phyloP scores from a whole-genome alignment of 2,797 vertebrate genomes.

The Taenioides sp. region DNA sequence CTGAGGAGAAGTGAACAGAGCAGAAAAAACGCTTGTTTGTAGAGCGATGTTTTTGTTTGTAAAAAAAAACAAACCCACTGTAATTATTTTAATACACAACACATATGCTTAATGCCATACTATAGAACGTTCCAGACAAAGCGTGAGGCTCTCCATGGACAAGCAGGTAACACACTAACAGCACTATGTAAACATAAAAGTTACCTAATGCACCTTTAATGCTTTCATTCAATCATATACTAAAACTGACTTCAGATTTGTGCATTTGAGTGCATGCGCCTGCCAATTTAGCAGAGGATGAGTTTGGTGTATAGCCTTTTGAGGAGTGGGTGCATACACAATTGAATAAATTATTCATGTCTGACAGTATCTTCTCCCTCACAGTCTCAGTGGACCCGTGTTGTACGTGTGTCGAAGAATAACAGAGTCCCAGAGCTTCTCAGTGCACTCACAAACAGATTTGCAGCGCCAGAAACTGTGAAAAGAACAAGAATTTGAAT shows the following conservation, averaged over 20 bases:
- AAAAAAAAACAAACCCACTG: too few relatives aligned
- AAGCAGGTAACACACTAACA: too few relatives aligned
- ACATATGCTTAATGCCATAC: too few relatives aligned
- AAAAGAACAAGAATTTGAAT: background rate
- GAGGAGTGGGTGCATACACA: conserved; percentile 32
- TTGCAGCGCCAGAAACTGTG: conserved; percentile 21
- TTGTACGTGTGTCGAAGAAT: conserved; percentile 50
- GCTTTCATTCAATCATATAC: background rate
- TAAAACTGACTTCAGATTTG: background rate
- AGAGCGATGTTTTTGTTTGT: too few relatives aligned
- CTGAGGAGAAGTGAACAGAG: too few relatives aligned
- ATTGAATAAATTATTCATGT: conserved; percentile 64
- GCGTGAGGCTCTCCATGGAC: too few relatives aligned
- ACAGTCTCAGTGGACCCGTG: conserved; percentile 48
- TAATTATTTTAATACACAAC: too few relatives aligned
- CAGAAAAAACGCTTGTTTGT: too few relatives aligned
- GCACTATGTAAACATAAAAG: too few relatives aligned
- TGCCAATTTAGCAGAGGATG: background rate
- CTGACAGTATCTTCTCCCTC: conserved; percentile 38
- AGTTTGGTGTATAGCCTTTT: conserved; percentile 39
- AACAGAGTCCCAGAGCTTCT: conserved; percentile 27
- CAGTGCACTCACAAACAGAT: background rate
- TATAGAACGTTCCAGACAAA: too few relatives aligned
- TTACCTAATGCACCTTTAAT: too few relatives aligned
- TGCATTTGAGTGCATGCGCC: background rate